These are phyloP conservation scores for Eristalinus aeneus DNA, from an alignment of 2,888 invertebrate genomes.

Conservation along the genomic window DNA sequence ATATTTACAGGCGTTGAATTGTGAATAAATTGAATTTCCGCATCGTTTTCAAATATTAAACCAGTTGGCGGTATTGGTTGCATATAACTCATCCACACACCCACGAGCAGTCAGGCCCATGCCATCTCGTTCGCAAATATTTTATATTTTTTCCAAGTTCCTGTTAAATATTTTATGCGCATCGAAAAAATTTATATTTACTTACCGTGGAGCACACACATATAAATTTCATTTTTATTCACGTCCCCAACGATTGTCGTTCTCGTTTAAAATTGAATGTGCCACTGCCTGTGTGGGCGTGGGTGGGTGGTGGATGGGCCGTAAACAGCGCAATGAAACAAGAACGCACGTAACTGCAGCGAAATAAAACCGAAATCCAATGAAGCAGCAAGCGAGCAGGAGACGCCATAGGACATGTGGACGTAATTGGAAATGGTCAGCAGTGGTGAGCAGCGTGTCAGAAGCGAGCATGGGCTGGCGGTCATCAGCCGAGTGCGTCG, in stretches of 20 bases:
- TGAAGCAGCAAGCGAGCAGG: not conserved
- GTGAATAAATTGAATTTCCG: slow-evolving; percentile 20
- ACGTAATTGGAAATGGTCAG: slow-evolving; percentile 22
- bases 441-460: not conserved
- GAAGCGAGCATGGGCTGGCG: not conserved
- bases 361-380: not conserved
- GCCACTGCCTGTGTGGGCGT: not conserved
- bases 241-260: slow-evolving; percentile 14
- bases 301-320: not conserved
- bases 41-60: slow-evolving; percentile 13
- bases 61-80: not conserved
- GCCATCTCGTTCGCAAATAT: not conserved
- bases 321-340: slow-evolving; percentile 1
- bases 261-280: slow-evolving; percentile 26
- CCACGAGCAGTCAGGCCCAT: not conserved
- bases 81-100: not conserved
- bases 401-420: slow-evolving; percentile 12
- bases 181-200: slow-evolving; percentile 11
- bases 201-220: not conserved
- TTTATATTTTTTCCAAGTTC: not conserved
- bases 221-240: slow-evolving; percentile 27
- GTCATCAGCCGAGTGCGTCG: not conserved
- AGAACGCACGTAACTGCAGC: slow-evolving; percentile 1
- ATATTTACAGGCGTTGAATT: not conserved
- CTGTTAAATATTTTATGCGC: not conserved